A percentile compares a stretch with the other conserved stretches of the same genome.
phyloP scores from a whole-genome alignment of 1,140 invertebrate species.

The Trypoxylus dichotomus region DNA sequence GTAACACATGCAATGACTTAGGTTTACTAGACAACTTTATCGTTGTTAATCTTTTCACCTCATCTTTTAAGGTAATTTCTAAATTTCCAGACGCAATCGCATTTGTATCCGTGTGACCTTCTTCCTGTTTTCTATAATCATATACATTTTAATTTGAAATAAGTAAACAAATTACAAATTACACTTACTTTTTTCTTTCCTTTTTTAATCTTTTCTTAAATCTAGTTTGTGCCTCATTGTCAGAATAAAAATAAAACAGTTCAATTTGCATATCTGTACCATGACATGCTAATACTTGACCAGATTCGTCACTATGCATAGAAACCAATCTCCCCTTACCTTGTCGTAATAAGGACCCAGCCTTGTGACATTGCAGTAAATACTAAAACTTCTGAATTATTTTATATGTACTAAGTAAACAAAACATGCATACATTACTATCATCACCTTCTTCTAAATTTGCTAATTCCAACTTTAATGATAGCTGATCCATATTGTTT shows the following conservation, averaged over 20 bases:
- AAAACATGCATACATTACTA: conserved; percentile 50
- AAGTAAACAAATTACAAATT: conserved; percentile 47
- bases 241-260: conserved; percentile 77
- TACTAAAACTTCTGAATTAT: conserved; percentile 52
- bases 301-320: conserved; percentile 65
- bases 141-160: conserved; percentile 30
- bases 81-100: background rate
- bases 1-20: conserved; percentile 68
- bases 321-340: conserved; percentile 74
- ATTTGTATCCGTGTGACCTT: conserved; percentile 35
- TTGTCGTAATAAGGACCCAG: conserved; percentile 75
- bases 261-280: conserved; percentile 82
- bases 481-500: conserved; percentile 57
- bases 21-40: conserved; percentile 70
- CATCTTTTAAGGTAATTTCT: conserved; percentile 65
- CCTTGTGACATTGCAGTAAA: conserved; percentile 72
- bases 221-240: conserved; percentile 71
- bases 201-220: conserved; percentile 79
- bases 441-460: conserved; percentile 62
- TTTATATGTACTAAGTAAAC: conserved; percentile 23
- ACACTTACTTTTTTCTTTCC: conserved; percentile 63
- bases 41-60: conserved; percentile 69
- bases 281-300: conserved; percentile 77
- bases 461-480: conserved; percentile 57
- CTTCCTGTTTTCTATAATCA: conserved; percentile 36